These are phyloP conservation scores for Zophobas atratus DNA, from an alignment of 1,140 invertebrate genomes.

Conservation along the genomic window DNA sequence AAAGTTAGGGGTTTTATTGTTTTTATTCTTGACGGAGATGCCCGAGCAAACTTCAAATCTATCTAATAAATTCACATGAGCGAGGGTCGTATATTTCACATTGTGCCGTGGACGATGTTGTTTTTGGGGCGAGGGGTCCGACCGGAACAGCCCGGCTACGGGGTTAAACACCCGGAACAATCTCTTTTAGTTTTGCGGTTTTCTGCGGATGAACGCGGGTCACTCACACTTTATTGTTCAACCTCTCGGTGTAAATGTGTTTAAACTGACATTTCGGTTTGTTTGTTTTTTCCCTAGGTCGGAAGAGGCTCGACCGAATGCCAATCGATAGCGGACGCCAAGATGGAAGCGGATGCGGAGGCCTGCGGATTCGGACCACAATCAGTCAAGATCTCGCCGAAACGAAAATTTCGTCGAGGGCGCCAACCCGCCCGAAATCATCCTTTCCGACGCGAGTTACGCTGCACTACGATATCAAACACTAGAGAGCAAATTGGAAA, in stretches of 20 bases:
- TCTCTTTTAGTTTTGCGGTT: conserved; percentile 58
- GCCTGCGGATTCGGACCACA: background rate
- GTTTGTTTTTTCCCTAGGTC: conserved; percentile 4
- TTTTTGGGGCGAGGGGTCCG: conserved; percentile 30
- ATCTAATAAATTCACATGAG: conserved; percentile 48
- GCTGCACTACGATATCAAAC: too few species aligned
- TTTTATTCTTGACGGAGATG: conserved; percentile 46
- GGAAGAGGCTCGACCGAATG: background rate
- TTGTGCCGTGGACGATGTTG: conserved; percentile 26
- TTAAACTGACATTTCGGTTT: conserved; percentile 12
- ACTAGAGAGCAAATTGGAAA: too few species aligned
- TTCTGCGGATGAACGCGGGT: conserved; percentile 53
- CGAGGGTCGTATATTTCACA: conserved; percentile 35
- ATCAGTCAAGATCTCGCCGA: too few species aligned
- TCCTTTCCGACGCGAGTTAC: too few species aligned
- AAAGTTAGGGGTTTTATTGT: conserved; percentile 47
- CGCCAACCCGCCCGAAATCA: too few species aligned
- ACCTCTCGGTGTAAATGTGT: conserved; percentile 18
- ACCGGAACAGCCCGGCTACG: conserved; percentile 48
- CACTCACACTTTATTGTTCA: conserved; percentile 53
- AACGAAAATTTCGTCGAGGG: too few species aligned
- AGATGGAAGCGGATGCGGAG: background rate
- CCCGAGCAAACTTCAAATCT: conserved; percentile 28
- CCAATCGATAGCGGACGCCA: background rate
- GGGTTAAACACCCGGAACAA: conserved; percentile 57